Conservation (phyloP, 1,140 invertebrate species). For the Arctopsyche grandis region DNA sequence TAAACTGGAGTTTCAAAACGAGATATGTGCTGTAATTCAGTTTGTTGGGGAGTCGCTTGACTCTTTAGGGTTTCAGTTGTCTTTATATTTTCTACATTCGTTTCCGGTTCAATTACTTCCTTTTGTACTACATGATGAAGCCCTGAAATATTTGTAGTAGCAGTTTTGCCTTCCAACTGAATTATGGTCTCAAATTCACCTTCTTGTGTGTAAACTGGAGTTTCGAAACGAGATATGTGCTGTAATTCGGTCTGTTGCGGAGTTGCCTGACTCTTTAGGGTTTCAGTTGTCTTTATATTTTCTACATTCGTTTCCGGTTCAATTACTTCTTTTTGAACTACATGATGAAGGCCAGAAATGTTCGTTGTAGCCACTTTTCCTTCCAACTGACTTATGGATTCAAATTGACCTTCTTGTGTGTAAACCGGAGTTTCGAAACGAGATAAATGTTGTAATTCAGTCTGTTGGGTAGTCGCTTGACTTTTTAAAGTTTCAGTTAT, state of each 20-base stretch:
- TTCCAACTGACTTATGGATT: background rate
- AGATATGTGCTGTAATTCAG: conserved; percentile 54
- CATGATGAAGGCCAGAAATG: conserved; percentile 18
- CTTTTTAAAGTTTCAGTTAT: conserved; percentile 60
- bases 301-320: conserved; percentile 40
- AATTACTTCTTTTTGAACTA: conserved; percentile 37
- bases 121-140: conserved; percentile 44
- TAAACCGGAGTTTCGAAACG: conserved; percentile 42
- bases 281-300: conserved; percentile 48
- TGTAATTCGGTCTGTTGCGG: conserved; percentile 56
- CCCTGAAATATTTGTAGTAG: conserved; percentile 37
- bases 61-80: conserved; percentile 59
- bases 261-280: conserved; percentile 59
- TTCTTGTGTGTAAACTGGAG: conserved; percentile 56
- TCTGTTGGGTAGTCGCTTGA: conserved; percentile 56
- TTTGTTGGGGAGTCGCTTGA: conserved; percentile 56
- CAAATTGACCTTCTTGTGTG: conserved; percentile 31
- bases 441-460: conserved; percentile 55
- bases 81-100: conserved; percentile 60
- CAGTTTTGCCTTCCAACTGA: conserved; percentile 24
- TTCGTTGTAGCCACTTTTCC: conserved; percentile 32
- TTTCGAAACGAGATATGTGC: conserved; percentile 42
- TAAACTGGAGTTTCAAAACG: conserved; percentile 43
- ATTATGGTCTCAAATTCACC: background rate
- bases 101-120: conserved; percentile 59